A percentile compares a stretch with the other conserved stretches of the same genome.
Conservation (phyloP, 2,888 invertebrate genomes). For the Chrysotoxum bicinctum region DNA sequence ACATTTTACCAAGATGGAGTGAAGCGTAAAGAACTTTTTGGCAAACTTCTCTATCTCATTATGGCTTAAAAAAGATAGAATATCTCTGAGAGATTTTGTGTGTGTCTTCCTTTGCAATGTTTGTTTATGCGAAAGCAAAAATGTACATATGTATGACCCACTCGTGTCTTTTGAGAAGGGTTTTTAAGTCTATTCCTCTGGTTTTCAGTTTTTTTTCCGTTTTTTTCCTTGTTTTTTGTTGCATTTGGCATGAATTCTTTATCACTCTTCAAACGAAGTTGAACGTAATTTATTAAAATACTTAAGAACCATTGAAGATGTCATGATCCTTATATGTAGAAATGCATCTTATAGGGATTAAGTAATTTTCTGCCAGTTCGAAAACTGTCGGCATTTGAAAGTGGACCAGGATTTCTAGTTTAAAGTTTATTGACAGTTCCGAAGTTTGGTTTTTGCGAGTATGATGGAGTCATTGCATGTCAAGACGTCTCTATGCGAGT, state of each 20-base stretch:
- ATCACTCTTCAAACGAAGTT: slow-evolving; percentile 27
- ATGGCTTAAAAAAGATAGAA: slow-evolving; percentile 14
- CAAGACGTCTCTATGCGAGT: not conserved
- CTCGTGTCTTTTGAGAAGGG: not conserved
- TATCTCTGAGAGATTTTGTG: not conserved
- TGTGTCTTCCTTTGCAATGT: slow-evolving; percentile 23
- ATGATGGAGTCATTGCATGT: not conserved
- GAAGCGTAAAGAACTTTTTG: slow-evolving; percentile 58
- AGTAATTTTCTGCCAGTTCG: not conserved
- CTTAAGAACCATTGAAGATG: not conserved
- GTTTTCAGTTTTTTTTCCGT: not conserved
- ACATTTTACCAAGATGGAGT: slow-evolving; percentile 36
- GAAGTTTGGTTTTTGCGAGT: not conserved
- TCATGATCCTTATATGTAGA: not conserved
- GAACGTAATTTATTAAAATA: slow-evolving; percentile 15
- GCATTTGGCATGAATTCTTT: slow-evolving; percentile 48
- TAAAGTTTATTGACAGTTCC: not conserved
- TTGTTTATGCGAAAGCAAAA: slow-evolving; percentile 51
- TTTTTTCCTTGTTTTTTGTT: not conserved
- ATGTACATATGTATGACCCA: not conserved
- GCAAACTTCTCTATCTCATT: slow-evolving; percentile 64
- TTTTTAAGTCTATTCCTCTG: not conserved
- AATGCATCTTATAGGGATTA: not conserved
- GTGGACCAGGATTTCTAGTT: not conserved
- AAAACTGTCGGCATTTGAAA: not conserved